Base-by-base conservation (phyloP, 92 coral and sea anemone species). In the Actinernus sp. region DNA sequence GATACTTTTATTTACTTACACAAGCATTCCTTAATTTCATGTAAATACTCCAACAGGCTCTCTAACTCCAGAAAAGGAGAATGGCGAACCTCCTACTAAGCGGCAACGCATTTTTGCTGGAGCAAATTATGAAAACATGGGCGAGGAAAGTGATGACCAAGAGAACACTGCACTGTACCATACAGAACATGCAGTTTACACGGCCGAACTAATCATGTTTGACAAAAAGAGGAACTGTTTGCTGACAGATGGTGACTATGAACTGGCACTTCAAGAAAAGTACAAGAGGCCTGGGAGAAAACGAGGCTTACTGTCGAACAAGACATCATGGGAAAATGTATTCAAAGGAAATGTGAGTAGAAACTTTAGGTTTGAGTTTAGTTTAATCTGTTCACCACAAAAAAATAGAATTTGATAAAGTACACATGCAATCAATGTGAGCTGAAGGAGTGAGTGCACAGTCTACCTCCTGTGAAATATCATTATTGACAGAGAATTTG, bases 171-270 rank as follows among this genome's bases (percentile, higher is more conserved):
- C 64, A 32, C 58, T 64, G 30, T 69, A 46, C 28, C 85, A 80
- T 22, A 44, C 81, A 13, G 97, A 87, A 49, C 68, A 91, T 49
- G 78, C 54, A 9, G 68, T 84, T 28, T 94, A 68, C 75, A 86
- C 88, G 1, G 97, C 98, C 10, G 98, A 94, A 47, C 81, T 94
- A 47, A 94, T 94, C 22, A 90, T 94, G 63, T 94, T 94, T 51
- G 98, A 92, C 43, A 87, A 83, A 50, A 85, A 94, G 58, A 86
- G 92, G 40, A 90, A 88, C 53, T 90, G 97, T 55, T 76, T 94
- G 51, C 81, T 94, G 54, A 79, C 93, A 21, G 98, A 94, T 33
- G 98, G 98, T 1, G 92, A 91, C 43, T 94, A 94, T 44, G 98
- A 94, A 56, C 71, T 94, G 31, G 97, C 93, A 16, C 78, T 94